A percentile compares a stretch with the other conserved stretches of the same genome.
These are phyloP conservation scores for Silurus aristotelis DNA, from an alignment of 2,797 vertebrate genomes.

Conservation along the genomic window DNA sequence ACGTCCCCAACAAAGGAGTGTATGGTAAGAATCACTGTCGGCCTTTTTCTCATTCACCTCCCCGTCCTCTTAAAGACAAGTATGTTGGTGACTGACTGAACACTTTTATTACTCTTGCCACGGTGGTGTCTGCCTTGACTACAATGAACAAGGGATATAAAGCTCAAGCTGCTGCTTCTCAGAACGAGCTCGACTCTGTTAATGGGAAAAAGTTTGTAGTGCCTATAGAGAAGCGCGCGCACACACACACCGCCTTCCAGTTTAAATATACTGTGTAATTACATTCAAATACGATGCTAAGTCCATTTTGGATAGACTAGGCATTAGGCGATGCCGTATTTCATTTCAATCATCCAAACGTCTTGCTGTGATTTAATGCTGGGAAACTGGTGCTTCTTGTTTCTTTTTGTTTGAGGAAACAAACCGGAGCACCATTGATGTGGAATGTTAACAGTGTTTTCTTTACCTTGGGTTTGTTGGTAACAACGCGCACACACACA, in stretches of 20 bases:
- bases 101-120: slow-evolving; percentile 7
- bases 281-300: no score
- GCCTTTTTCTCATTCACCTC: not conserved
- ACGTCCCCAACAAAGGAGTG: slow-evolving; percentile 87
- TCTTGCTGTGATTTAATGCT: not conserved
- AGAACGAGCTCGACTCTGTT: not conserved
- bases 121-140: not conserved
- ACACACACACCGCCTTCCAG: not conserved
- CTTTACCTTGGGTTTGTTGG: not conserved
- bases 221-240: not conserved
- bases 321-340: not conserved
- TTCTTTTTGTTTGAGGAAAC: slow-evolving; percentile 10
- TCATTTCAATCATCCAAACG: not conserved
- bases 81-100: not conserved
- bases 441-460: not conserved
- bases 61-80: not conserved
- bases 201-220: not conserved
- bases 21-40: slow-evolving; percentile 76
- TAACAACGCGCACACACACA: slow-evolving; percentile 23
- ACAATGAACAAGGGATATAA: not conserved
- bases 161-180: no score
- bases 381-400: not conserved
- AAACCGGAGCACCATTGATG: not conserved
- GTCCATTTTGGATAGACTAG: not conserved
- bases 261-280: not conserved